Evolutionary conservation across 2,888 invertebrate species (phyloP).

Genomic region (Antheraea assamensis): DNA sequence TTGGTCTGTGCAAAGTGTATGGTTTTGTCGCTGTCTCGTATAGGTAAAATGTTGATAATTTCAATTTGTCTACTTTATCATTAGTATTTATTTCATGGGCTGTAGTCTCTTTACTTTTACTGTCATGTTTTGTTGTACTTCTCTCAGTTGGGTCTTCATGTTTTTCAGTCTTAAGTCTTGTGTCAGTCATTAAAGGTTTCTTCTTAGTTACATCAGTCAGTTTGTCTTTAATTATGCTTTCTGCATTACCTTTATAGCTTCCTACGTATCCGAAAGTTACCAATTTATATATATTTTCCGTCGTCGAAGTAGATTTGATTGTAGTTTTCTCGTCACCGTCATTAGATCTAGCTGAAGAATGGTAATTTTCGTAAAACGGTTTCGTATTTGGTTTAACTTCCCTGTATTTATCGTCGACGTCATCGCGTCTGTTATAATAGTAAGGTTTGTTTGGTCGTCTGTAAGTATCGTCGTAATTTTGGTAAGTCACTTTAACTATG

Average conservation of each 20-base stretch:
- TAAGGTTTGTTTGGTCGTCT: conserved; percentile 69
- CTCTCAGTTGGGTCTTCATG: conserved; percentile 31
- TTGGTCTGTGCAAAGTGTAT: conserved; percentile 65
- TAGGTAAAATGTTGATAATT: conserved; percentile 70
- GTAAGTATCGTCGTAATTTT: conserved; percentile 75
- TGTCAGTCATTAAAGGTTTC: conserved; percentile 27
- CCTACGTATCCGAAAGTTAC: conserved; percentile 78
- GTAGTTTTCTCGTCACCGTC: conserved; percentile 47
- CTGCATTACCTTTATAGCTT: conserved; percentile 62
- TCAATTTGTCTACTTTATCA: conserved; percentile 43
- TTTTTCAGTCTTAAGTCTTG: conserved; percentile 18
- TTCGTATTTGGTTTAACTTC: conserved; percentile 49
- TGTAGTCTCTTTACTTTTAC: conserved; percentile 69
- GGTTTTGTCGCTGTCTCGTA: conserved; percentile 73
- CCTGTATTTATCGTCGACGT: conserved; percentile 52
- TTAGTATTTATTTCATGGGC: conserved; percentile 39
- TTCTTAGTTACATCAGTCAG: conserved; percentile 29
- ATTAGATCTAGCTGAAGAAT: conserved; percentile 71
- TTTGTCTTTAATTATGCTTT: conserved; percentile 35
- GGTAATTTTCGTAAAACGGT: conserved; percentile 48
- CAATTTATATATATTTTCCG: conserved; percentile 70
- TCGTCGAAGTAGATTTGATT: conserved; percentile 45
- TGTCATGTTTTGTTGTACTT: conserved; percentile 40
- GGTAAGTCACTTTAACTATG: conserved; percentile 76
- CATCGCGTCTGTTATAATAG: conserved; percentile 59